phyloP scores from a whole-genome alignment of 2,113 vertebrate species.

The Podarcis muralis region DNA sequence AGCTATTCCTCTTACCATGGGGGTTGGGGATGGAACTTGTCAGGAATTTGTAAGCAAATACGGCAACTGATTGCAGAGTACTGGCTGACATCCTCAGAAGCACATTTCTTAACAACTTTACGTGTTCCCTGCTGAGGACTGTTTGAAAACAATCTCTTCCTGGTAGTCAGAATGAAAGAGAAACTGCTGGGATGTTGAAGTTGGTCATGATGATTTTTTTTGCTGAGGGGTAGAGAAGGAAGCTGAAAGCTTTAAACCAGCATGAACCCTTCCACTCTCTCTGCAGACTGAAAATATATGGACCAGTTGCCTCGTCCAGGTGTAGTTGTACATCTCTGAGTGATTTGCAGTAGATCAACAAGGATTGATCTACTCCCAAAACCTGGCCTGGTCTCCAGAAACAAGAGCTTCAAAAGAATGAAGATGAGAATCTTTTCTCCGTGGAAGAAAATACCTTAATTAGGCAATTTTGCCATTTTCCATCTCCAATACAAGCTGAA shows the following conservation, averaged over 20 bases:
- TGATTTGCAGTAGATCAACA: too few relatives aligned
- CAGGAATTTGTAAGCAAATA: slow-evolving; percentile 5
- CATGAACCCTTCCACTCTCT: background rate
- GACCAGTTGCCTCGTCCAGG: too few relatives aligned
- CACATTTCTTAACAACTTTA: slow-evolving; percentile 13
- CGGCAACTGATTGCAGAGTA: background rate
- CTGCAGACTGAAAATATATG: background rate
- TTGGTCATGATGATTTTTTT: background rate
- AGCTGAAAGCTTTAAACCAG: background rate
- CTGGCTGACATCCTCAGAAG: background rate
- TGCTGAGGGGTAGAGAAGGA: background rate
- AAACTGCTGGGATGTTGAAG: background rate
- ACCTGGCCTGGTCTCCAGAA: too few relatives aligned
- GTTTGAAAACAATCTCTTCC: background rate
- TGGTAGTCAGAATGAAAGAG: background rate
- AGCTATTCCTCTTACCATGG: background rate
- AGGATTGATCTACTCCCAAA: too few relatives aligned
- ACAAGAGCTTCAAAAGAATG: too few relatives aligned
- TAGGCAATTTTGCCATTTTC: too few relatives aligned
- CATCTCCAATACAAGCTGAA: too few relatives aligned
- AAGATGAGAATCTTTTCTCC: too few relatives aligned
- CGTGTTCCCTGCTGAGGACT: background rate
- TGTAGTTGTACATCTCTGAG: too few relatives aligned
- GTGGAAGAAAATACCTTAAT: too few relatives aligned
- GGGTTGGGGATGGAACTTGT: background rate